phyloP scores from a whole-genome alignment of 2,888 invertebrate species.

The Nysson spinosus region DNA sequence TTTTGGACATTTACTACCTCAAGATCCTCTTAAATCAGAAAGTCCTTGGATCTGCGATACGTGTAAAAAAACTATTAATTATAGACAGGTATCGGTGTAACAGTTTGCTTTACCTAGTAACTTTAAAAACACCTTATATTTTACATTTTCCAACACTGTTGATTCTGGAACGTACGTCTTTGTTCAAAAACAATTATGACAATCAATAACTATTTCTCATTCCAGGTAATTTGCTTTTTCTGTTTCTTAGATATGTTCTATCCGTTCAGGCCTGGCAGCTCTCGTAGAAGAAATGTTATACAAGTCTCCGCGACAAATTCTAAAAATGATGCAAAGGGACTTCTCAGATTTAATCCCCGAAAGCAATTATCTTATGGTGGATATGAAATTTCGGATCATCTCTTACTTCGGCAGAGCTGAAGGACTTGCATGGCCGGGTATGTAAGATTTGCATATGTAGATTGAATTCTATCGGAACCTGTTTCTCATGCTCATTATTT shows the following conservation, averaged over 20 bases:
- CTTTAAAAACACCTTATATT: background rate
- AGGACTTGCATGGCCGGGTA: conserved; percentile 81
- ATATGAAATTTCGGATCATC: conserved; percentile 82
- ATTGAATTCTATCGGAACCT: too few relatives aligned
- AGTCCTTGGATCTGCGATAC: conserved; percentile 81
- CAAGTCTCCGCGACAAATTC: conserved; percentile 79
- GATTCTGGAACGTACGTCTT: too few relatives aligned
- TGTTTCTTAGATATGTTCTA: conserved; percentile 63
- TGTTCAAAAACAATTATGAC: background rate
- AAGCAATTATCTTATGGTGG: conserved; percentile 82
- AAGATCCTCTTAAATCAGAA: conserved; percentile 79
- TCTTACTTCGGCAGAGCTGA: conserved; percentile 81
- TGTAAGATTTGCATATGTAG: conserved; percentile 46
- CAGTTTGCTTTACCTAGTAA: background rate
- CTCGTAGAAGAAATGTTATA: conserved; percentile 79
- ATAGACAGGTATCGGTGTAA: conserved; percentile 77
- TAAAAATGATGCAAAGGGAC: conserved; percentile 80
- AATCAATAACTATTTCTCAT: background rate
- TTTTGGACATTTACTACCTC: conserved; percentile 80
- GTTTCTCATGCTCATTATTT: too few relatives aligned
- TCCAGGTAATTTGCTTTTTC: conserved; percentile 6
- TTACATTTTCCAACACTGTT: too few relatives aligned
- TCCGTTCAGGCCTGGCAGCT: conserved; percentile 77
- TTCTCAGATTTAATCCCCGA: conserved; percentile 80
- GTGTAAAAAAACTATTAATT: conserved; percentile 79